These are phyloP conservation scores for Smutsia gigantea DNA, from an alignment of 2,797 vertebrate species.

Conservation along the genomic window DNA sequence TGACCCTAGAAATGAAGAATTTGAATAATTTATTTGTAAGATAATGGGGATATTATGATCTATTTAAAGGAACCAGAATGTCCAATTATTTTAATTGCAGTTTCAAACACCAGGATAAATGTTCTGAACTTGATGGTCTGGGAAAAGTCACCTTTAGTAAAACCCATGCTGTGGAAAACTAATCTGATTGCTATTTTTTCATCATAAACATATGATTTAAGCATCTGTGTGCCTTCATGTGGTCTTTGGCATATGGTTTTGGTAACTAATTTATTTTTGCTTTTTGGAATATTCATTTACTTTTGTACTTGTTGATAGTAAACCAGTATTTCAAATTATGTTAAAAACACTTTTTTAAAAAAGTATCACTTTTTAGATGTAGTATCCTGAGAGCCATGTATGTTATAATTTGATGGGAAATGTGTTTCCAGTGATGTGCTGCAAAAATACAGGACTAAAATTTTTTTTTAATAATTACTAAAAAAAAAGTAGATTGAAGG, in stretches of 20 bases:
- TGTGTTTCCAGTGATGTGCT: not conserved
- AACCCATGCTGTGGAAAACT: constrained; percentile 25
- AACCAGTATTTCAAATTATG: not conserved
- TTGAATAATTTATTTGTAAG: constrained; percentile 29
- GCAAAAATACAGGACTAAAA: not conserved
- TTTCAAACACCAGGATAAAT: constrained; percentile 16
- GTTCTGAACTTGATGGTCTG: not conserved
- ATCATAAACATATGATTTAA: constrained; percentile 10
- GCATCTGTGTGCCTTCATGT: constrained; percentile 20
- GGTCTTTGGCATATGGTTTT: not conserved
- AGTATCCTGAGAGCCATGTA: not conserved
- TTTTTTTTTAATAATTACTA: not conserved
- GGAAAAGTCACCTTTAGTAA: not conserved
- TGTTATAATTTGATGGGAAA: not conserved
- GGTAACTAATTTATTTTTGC: constrained; percentile 26
- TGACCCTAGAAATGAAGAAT: constrained; percentile 23
- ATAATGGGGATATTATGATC: not conserved
- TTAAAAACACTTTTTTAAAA: not conserved
- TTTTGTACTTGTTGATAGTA: constrained; percentile 10
- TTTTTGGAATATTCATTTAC: not conserved
- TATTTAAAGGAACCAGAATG: not conserved
- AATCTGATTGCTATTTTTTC: not conserved
- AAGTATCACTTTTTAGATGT: not conserved
- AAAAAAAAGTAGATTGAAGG: not conserved
- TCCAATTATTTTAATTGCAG: not conserved